These are phyloP conservation scores for Adelphocoris suturalis DNA, from an alignment of 2,888 invertebrate genomes.

Conservation along the genomic window DNA sequence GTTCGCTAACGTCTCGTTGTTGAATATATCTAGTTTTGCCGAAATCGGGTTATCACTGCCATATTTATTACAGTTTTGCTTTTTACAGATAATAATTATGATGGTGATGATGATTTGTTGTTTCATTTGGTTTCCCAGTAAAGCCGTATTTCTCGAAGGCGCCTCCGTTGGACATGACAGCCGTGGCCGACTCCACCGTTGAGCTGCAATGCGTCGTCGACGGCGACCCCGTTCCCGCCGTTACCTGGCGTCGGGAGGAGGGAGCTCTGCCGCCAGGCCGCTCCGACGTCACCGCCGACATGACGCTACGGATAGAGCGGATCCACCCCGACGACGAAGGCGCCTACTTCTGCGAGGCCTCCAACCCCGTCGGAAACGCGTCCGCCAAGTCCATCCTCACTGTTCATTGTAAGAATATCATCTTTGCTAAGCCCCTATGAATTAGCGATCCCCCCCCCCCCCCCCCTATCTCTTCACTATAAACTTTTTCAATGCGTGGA, in stretches of 20 bases:
- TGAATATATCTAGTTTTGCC: too few relatives aligned
- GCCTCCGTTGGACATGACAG: slow-evolving; percentile 93
- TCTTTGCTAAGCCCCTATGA: neutral
- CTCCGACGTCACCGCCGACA: slow-evolving; percentile 86
- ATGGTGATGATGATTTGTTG: too few relatives aligned
- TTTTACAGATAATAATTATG: too few relatives aligned
- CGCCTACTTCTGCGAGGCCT: slow-evolving; percentile 92
- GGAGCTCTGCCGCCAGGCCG: slow-evolving; percentile 92
- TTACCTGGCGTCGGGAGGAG: slow-evolving; percentile 92
- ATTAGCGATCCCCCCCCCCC: too few relatives aligned
- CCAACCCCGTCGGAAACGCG: slow-evolving; percentile 92
- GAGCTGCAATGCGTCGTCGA: slow-evolving; percentile 93
- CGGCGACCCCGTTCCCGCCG: slow-evolving; percentile 93
- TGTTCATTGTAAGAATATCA: slow-evolving; percentile 87
- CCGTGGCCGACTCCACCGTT: slow-evolving; percentile 90
- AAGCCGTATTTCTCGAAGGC: slow-evolving; percentile 93
- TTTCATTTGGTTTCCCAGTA: slow-evolving; percentile 80
- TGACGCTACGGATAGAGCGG: slow-evolving; percentile 90
- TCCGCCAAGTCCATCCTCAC: slow-evolving; percentile 91
- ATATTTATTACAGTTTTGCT: too few relatives aligned
- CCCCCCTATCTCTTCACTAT: too few relatives aligned
- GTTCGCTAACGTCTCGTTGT: too few relatives aligned
- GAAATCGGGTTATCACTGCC: too few relatives aligned
- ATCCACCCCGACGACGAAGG: slow-evolving; percentile 92
- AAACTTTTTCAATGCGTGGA: too few relatives aligned